Evolutionary conservation across 2,888 invertebrate species (phyloP), one percentile per base, ranked within the genome.

Genomic region (Dugesia japonica): DNA sequence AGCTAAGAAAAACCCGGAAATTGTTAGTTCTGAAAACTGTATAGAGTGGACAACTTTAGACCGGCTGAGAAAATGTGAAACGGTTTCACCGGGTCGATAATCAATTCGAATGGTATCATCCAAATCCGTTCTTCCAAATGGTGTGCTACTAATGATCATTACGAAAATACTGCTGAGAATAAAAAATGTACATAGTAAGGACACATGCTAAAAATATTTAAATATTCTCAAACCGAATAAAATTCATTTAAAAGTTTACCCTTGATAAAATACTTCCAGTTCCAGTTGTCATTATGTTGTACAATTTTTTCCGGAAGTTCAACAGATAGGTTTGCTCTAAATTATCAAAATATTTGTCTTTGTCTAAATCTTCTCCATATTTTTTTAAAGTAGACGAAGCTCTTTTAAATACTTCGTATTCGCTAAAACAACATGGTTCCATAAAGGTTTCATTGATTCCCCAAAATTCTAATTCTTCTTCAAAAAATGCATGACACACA

Each of bases 341-440:
- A 56, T 56, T 56, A n/a, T 7, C n/a, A 56, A 56, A 56, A 56
- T 13, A n/a, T 23, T 4, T n/a, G 4, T 56, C n/a, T n/a, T 23
- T 56, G n/a, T 56, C 20, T 23, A 56, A 20, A 56, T 56, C 23
- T 20, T 56, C 56, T 9, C 20, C 56, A 56, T 56, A 23, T 56
- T 56, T 56, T 56, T 23, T 56, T 4, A 56, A 56, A 13, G n/a
- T 56, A 4, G 1, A 4, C 7, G 56, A 56, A 9, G 56, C 56
- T 20, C 7, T 4, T 56, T 4, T 56, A 9, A 56, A n/a, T 7
- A n/a, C 7, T 56, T 56, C 56, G 17, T 13, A 56, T 56, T 56
- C 56, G 17, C 56, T 56, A n/a, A n/a, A 56, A 56, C 56, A 56
- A 56, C 56, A 56, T 13, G 56, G 56, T 56, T 56, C 56, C n/a